A percentile compares a stretch with the other conserved stretches of the same genome.
phyloP scores from a whole-genome alignment of 2,113 vertebrate genomes.

The Orycteropus afer region DNA sequence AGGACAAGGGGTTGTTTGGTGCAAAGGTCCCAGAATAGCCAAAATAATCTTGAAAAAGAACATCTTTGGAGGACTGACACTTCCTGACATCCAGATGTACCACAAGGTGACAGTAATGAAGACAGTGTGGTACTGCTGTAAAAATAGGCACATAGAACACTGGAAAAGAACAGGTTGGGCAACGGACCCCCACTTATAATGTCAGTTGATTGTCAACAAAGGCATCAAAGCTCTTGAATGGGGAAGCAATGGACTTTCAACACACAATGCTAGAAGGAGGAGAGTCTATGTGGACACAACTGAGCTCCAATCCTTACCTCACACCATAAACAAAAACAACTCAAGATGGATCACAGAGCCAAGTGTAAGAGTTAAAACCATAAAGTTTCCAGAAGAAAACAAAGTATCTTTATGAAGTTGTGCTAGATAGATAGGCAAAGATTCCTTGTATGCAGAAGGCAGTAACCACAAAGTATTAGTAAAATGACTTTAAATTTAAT shows the following conservation, averaged over 20 bases:
- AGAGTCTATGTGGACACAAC: background rate
- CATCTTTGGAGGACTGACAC: accelerated
- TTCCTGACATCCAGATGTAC: background rate
- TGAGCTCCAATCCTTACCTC: accelerated
- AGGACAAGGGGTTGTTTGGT: background rate
- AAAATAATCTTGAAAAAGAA: accelerated
- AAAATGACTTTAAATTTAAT: background rate
- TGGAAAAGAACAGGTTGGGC: accelerated
- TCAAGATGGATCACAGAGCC: too few relatives aligned
- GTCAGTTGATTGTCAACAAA: background rate
- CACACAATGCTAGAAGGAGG: background rate
- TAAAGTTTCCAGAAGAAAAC: background rate
- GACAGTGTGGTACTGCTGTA: background rate
- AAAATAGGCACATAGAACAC: background rate
- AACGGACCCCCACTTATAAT: background rate
- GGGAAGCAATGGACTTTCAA: too few relatives aligned
- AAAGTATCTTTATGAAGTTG: background rate
- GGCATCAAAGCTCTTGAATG: too few relatives aligned
- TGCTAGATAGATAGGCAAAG: background rate
- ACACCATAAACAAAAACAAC: too few relatives aligned
- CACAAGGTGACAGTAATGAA: too few relatives aligned
- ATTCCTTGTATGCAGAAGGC: background rate
- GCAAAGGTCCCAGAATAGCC: background rate
- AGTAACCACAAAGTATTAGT: background rate
- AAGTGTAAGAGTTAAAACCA: too few relatives aligned